Evolutionary conservation across 2,888 invertebrate genomes (phyloP).

Genomic region (Chouioia cunea): DNA sequence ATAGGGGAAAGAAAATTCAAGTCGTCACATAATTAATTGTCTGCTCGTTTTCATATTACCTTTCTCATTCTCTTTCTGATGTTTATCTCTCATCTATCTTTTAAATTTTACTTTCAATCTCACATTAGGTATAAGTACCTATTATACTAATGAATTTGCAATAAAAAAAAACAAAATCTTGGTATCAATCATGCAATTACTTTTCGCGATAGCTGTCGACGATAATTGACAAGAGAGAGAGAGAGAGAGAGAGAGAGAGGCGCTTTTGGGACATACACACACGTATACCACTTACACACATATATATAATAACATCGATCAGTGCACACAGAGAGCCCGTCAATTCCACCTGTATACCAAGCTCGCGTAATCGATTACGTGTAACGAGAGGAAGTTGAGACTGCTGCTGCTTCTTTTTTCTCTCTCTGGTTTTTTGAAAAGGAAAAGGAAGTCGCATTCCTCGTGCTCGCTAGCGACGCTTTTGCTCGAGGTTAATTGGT

Average conservation of each 20-base stretch:
- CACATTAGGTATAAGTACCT: background rate
- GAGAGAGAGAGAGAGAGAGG: background rate
- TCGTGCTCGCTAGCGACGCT: conserved; percentile 7
- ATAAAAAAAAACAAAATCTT: conserved; percentile 2
- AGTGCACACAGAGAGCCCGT: conserved; percentile 8
- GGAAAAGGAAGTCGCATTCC: background rate
- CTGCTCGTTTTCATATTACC: conserved; percentile 53
- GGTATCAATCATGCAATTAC: conserved; percentile 19
- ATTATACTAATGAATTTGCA: background rate
- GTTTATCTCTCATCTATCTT: background rate
- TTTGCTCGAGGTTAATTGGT: background rate
- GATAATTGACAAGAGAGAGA: conserved; percentile 29
- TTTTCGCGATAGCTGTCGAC: conserved; percentile 1
- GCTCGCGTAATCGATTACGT: conserved; percentile 12
- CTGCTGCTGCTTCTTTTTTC: background rate
- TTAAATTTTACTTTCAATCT: background rate
- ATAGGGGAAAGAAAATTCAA: conserved; percentile 12
- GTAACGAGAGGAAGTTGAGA: conserved; percentile 5
- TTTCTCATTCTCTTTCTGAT: background rate
- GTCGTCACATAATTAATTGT: conserved; percentile 55
- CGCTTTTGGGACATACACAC: background rate
- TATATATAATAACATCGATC: conserved; percentile 30
- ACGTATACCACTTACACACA: background rate
- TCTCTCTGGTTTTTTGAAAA: no score
- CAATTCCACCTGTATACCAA: conserved; percentile 11